Base-by-base conservation (phyloP, 2,113 vertebrate species). In the Pseudorectes ferrugineus region DNA sequence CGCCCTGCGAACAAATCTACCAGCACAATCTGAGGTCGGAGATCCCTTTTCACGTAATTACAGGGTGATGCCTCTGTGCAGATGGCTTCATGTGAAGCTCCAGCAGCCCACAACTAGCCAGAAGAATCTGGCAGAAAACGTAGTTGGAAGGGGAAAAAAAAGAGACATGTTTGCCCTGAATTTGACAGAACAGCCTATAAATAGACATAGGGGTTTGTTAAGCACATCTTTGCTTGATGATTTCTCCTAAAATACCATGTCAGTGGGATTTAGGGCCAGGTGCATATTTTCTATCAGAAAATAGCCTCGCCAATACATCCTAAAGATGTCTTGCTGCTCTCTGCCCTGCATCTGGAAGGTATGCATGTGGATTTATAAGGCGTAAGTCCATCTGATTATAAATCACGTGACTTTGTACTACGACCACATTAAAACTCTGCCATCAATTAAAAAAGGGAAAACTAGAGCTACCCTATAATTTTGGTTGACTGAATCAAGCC, bases 11-110 rank as follows among this genome's bases (percentile, higher is more conserved):
- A 52, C 18, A 29, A 40, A 66, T 40, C 63, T 4, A 59, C 45
- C 61, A 45, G 92, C 19, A 52, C 78, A 87, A 98, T 98, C 98
- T 93, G 96, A 97, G 95, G 97, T 88, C 22, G 6, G 93, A 97
- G 98, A 97, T 98, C 96, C 96, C 96, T 97, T 96, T 88, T 96
- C 67, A 61, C 90, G 94, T 98, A 99, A 99, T 99, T 98, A 98
- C 82, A 98, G 98, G 98, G 98, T 97, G 98, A 76, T 98, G 98
- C 97, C 98, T 40, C 93, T 14, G 78, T 71, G 93, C 98, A 98
- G 98, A 99, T 98, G 97, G 98, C 97, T 98, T 97, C 49, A 58
- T 38, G 80, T 24, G 86, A 74, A 76, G 92, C 67, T 86, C 63
- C 19, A 48, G 85, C 74, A 96, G 89, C 82, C 97, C 93, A 54